Base-by-base conservation (phyloP, 2,888 invertebrate genomes). In the Theretra japonica region DNA sequence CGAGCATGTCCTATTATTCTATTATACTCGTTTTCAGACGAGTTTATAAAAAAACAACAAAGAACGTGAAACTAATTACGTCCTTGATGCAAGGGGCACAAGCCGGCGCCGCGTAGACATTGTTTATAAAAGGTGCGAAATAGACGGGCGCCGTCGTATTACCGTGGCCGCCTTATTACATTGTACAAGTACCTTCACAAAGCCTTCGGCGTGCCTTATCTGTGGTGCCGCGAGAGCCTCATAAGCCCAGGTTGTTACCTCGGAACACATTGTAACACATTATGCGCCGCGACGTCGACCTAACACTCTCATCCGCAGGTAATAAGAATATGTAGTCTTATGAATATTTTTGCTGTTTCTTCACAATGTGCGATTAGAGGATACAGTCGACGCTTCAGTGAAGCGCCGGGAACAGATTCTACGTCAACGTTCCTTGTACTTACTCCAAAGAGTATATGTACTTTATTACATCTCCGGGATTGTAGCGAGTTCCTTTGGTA, bases 241-340 rank as follows among this genome's bases (percentile, higher is more conserved):
- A 88, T 93, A 92, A 92, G 91, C 92, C 81, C 88, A 88, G 87
- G 91, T 91, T 90, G 91, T 91, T 93, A 92, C 92, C 91, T 90
- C 87, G 77, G 85, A 91, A 93, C 91, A 93, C 90, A 91, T 92
- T 92, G 91, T 90, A 90, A 84, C 90, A 91, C 90, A 92, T 93
- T 92, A 93, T 90, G 91, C 90, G 87, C 86, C 84, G 88, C 86
- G 86, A 85, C 87, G 83, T 84, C 88, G 84, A 88, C 88, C 86
- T 86, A 87, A 87, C 87, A 80, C 84, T 77, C 82, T 82, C 88
- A 85, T 88, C 82, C 85, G 79, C 88, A 86, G 87, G 85, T 92
- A 90, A 89, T 91, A 91, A 90, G 87, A 91, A 88, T 86, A 84
- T 87, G 87, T 87, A 87, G 85, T 85, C 88, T 87, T 90, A 89